Base-by-base conservation (phyloP, 1,140 invertebrate genomes). In the Pogonus chalceus region DNA sequence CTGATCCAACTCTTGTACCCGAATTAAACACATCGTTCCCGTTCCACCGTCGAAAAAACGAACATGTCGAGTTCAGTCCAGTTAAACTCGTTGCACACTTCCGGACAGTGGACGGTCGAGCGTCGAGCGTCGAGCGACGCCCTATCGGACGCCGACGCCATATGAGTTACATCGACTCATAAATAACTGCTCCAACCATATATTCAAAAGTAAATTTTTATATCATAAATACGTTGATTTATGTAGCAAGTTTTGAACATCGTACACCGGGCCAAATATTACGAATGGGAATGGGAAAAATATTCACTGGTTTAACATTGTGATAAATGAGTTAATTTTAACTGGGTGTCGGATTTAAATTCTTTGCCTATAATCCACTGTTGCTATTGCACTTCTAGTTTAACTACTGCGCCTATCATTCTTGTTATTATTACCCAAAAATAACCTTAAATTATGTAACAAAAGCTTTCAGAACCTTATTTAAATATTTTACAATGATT, bases 161-260 rank as follows among this genome's bases (percentile, higher is more conserved):
- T 43, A 43, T 43, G 37, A 43, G 37, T 43, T 43, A 43, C 37
- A 16, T 43, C 37, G 7, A 43, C 37, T 18, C 37, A 43, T 43
- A 43, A 43, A 43, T 43, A 43, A 43, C 37, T 43, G 37, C 37
- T 16, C 37, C 7, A 16, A 16, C 37, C 37, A 43, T 43, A 43
- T 43, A 43, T 43, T 43, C 37, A 43, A 43, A 43, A 43, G 37
- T 43, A 43, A 43, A 43, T 43, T 43, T 43, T 43, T 43, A 43
- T 43, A 43, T 43, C 37, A 43, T 43, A 43, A 43, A 43, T 43
- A 43, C 37, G 7, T 16, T 43, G 37, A 43, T 43, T 43, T 43
- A 43, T 18, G 37, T 7, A 18, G 7, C 18, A 43, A 43, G 18
- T 3, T 43, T 43, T n/a, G n/a, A n/a, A n/a, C n/a, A n/a, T 43